Percentiles rank a stretch among this genome's conserved stretches.
Evolutionary conservation across 2,888 invertebrate species (phyloP).

Genomic region (Lepidocyrtinus sp.): DNA sequence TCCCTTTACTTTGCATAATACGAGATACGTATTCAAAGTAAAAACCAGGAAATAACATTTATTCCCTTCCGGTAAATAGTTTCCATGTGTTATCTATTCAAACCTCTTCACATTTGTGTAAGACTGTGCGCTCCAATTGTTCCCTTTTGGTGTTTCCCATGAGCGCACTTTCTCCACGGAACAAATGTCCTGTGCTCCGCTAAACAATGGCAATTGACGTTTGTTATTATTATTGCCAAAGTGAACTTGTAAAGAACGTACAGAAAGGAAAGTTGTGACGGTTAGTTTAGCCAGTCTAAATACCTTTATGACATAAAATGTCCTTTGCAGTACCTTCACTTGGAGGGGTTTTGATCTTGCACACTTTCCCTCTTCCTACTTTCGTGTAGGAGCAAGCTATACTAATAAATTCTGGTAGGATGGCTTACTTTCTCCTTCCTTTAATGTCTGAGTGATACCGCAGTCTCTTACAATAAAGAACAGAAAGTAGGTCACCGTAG

Average conservation of each 20-base stretch:
- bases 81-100: too few species aligned
- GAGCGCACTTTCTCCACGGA: neutral
- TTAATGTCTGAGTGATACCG: slow-evolving; percentile 1
- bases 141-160: neutral
- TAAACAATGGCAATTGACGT: slow-evolving; percentile 1
- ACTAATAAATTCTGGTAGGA: neutral
- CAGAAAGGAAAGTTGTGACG: slow-evolving; percentile 1
- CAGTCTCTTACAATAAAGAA: slow-evolving; percentile 28
- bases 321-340: neutral
- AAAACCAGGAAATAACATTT: slow-evolving; percentile 17
- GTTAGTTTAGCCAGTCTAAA: slow-evolving; percentile 10
- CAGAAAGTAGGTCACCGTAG: slow-evolving; percentile 26
- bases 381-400: neutral
- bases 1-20: neutral
- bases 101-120: neutral
- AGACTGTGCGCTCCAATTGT: neutral
- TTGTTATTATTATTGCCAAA: slow-evolving; percentile 20
- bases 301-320: neutral
- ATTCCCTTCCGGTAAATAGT: neutral
- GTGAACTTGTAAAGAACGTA: slow-evolving; percentile 20
- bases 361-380: neutral
- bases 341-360: slow-evolving; percentile 13
- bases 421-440: neutral
- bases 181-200: slow-evolving; percentile 4
- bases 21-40: slow-evolving; percentile 10